Evolutionary conservation across 2,888 invertebrate species (phyloP), one percentile per base, ranked within the genome.

Genomic region (Watsonalla cultraria): DNA sequence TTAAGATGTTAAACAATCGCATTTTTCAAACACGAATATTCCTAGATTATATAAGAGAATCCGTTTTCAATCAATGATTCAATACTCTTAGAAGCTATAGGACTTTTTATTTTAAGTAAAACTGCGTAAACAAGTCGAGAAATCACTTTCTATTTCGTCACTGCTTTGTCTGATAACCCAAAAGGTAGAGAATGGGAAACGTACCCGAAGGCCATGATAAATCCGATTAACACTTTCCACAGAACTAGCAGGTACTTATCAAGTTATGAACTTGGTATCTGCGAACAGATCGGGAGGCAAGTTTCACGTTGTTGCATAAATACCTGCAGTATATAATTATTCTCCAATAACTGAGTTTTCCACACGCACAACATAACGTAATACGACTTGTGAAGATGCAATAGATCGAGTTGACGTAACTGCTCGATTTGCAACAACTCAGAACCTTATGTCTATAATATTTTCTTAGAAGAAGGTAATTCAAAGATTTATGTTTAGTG

Each of bases 191-290:
- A 42, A 9, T 47, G 46, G 51, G 51, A 47, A 52, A 55, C 62
- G 51, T 58, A 53, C 54, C 56, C 57, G 52, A 65, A 57, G 59
- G 59, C 53, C 63, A 58, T 59, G 51, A 48, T 53, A 54, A 59
- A 64, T 61, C 59, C 54, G 57, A 65, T 61, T 64, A 37, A 37
- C 37, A 37, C 37, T 37, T 42, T 42, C 7, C 42, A 11, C 42
- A 8, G 42, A 37, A 37, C 37, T 37, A 8, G 37, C 37, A 24
- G 24, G 42, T 11, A 11, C 11, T 5, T 42, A 42, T 42, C 42
- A 42, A 8, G 11, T 4, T 11, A 11, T 11, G 11, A 42, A 11
- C 11, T 42, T 42, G 42, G 42, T 42, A 42, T 42, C 42, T 11
- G 9, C 5, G 42, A 42, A 42, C 11, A 42, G 42, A 42, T 42